Evolutionary conservation across 2,888 invertebrate species (phyloP), one percentile per base, ranked within the genome.

Genomic region (Acleris sparsana): DNA sequence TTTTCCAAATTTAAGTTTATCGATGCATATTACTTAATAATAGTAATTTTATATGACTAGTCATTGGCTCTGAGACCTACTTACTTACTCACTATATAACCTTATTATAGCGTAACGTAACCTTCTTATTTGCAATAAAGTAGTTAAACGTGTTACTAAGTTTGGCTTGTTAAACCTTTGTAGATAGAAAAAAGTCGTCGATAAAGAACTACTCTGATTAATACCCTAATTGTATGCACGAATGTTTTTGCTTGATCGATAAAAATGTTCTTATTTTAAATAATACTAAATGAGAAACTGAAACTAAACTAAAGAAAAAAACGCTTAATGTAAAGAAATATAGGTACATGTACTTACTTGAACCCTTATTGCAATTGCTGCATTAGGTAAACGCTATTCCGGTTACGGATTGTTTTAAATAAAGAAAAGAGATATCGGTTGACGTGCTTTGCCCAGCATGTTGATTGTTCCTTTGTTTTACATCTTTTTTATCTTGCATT

Each of bases 81-180:
- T 56, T 65, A 64, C 11, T 64, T 55, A 60, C 33, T 65, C 46
- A 53, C 33, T 53, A 33, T 60, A 44, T 65, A 51, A 61, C 46
- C 33, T 65, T 52, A 60, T 55, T 64, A 55, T 55, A n/a, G 13
- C 49, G 60, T 61, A 49, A 61, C 33, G 33, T 61, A 51, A 56
- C 55, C 39, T 51, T 65, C 44, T 53, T 29, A n/a, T 33, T 49
- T 56, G 22, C 22, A 53, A 51, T 48, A 49, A 49, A 29, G 51
- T 65, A 61, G 55, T 49, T 65, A 5, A 33, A 49, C 43, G 60
- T 56, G 56, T 65, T 60, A 53, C 9, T 46, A 51, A 61, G 55
- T 52, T 44, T 64, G 22, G 51, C 25, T 61, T 61, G n/a, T 56
- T 55, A 49, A 16, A 46, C n/a, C 11, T 52, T 11, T 53, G 56